phyloP scores from a whole-genome alignment of 2,113 vertebrate genomes.

The Gymnorhina tibicen region DNA sequence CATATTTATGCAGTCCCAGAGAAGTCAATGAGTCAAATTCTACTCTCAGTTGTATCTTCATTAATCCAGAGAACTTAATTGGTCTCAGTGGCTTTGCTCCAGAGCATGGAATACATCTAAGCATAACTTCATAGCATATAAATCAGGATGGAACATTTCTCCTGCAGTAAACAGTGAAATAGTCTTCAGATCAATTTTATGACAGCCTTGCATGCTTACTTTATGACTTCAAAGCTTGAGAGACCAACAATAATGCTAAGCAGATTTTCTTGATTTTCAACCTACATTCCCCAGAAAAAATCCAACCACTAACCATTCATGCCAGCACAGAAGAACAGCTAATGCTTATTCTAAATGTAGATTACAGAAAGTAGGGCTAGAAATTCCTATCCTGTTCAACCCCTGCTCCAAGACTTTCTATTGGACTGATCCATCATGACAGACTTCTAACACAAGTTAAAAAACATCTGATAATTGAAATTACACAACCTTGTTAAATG shows the following conservation, averaged over 20 bases:
- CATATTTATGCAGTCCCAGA: neutral
- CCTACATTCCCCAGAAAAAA: neutral
- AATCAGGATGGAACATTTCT: neutral
- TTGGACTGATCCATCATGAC: neutral
- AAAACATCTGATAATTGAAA: neutral
- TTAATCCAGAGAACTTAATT: neutral
- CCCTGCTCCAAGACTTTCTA: neutral
- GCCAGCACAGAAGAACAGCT: neutral
- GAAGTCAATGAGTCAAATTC: neutral
- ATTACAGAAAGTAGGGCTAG: neutral
- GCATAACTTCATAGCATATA: neutral
- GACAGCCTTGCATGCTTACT: neutral
- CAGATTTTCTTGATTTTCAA: neutral
- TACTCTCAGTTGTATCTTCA: neutral
- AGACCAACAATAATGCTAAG: neutral
- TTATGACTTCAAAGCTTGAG: neutral
- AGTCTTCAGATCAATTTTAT: neutral
- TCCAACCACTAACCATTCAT: neutral
- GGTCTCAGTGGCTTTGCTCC: neutral
- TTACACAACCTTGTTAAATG: neutral
- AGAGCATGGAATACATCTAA: neutral
- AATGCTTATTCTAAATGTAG: neutral
- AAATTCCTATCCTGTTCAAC: neutral
- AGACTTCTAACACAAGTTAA: neutral
- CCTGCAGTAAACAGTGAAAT: neutral